Base-by-base conservation (phyloP, 2,888 invertebrate genomes). In the Toxonevra muliebris region DNA sequence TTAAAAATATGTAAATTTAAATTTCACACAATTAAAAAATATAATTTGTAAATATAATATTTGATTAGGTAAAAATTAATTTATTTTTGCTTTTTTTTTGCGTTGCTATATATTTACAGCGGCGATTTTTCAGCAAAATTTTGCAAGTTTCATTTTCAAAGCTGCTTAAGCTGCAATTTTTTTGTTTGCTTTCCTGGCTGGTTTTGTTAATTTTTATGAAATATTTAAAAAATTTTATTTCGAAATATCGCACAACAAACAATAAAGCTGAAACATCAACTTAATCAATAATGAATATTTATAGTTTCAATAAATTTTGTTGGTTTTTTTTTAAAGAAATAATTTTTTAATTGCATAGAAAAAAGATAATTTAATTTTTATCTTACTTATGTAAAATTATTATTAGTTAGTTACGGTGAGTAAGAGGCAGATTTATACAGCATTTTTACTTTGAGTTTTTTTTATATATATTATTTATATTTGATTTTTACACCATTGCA, bases 401-500 rank as follows among this genome's bases (percentile, higher is more conserved):
- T 42, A 15, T 68, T 57, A 19, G 0, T 15, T 61, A 17, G 52
- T 52, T 20, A 30, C 30, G 30, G 30, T 30, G 30, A 30, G 30
- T 4, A 30, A 30, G 19, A 58, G 50, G 58, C 53, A 53, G 13
- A 53, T 42, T 53, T 43, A 20, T 53, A 54, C 43, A 41, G 54
- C 55, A 48, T 52, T 62, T 58, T 65, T 66, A 61, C 57, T 65
- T 61, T 62, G 61, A 61, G 53, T 61, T 20, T 20, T 65, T 58
- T 48, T 48, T 54, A 15, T 1, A 10, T 62, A 1, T 11, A 53
- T 55, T 52, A 20, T 55, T 48, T 45, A 45, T 64, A 61, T 66
- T 65, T 69, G 70, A 67, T 71, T 74, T 69, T 71, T 74, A 73
- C 72, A 73, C 72, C 66, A 72, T 71, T 65, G 57, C 66, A 67